Evolutionary conservation across 2,113 vertebrate species (phyloP).

Genomic region (Dissostichus mawsoni): DNA sequence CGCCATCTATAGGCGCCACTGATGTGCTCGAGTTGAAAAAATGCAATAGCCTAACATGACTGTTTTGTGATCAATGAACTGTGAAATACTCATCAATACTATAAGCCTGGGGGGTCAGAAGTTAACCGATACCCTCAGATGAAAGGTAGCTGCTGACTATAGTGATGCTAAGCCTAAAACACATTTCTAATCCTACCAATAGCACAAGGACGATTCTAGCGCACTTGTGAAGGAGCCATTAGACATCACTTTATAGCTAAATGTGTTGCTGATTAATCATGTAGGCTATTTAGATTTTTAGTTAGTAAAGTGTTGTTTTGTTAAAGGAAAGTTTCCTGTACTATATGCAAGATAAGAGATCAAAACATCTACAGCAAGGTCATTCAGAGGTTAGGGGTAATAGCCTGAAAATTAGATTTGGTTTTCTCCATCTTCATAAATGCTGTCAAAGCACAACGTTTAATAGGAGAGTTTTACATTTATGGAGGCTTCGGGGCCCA

Average conservation of each 20-base stretch:
- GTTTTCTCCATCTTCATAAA: not conserved
- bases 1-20: constrained; percentile 10
- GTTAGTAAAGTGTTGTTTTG: not conserved
- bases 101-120: constrained; percentile 17
- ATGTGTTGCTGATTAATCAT: constrained; percentile 6
- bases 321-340: not conserved
- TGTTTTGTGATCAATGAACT: constrained; percentile 35
- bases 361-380: not conserved
- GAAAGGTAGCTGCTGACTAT: constrained; percentile 18
- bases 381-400: not conserved
- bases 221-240: not conserved
- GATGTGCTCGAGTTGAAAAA: constrained; percentile 14
- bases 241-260: not conserved
- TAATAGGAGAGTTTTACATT: not conserved
- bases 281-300: not conserved
- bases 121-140: constrained; percentile 29
- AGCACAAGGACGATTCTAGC: not conserved
- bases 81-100: constrained; percentile 16
- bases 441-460: not conserved
- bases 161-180: constrained; percentile 16
- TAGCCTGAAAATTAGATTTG: not conserved
- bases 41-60: constrained; percentile 20
- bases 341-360: not conserved
- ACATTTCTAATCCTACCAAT: constrained; percentile 25
- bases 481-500: not conserved